Percentiles rank a stretch among this genome's conserved stretches.
Conservation (phyloP, 2,113 vertebrate genomes). For the Rousettus leschenaultii region DNA sequence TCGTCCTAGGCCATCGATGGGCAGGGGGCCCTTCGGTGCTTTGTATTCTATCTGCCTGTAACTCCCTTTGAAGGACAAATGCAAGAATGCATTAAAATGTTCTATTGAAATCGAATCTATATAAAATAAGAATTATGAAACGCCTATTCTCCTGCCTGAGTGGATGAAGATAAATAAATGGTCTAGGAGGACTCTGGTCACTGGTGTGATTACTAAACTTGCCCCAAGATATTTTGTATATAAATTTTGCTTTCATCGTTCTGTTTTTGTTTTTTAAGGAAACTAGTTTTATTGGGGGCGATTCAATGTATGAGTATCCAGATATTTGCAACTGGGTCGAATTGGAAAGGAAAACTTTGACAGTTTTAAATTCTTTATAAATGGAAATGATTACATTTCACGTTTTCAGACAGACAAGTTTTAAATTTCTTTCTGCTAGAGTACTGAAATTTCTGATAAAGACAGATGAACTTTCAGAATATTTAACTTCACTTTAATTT, state of each 20-base stretch:
- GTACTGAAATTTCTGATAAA: background rate
- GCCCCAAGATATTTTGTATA: too few species aligned
- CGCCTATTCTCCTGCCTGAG: background rate
- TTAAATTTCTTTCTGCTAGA: background rate
- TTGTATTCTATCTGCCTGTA: too few species aligned
- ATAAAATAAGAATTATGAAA: background rate
- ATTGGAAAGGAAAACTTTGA: background rate
- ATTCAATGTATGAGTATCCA: background rate
- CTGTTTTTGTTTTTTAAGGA: background rate
- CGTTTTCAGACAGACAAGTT: background rate
- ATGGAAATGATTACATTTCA: background rate
- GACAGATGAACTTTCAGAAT: background rate
- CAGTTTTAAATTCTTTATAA: slow-evolving; percentile 20
- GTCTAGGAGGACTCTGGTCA: background rate
- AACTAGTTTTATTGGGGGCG: background rate
- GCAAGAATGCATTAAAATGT: background rate
- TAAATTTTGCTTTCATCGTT: background rate
- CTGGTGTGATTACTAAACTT: background rate
- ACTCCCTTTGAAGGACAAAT: background rate
- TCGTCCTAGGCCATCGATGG: background rate
- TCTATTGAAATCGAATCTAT: background rate
- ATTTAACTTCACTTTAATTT: background rate
- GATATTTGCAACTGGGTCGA: background rate
- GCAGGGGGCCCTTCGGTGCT: background rate
- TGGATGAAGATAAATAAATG: background rate